Conservation (phyloP, 2,888 invertebrate species). For the Scotopteryx bipunctaria region DNA sequence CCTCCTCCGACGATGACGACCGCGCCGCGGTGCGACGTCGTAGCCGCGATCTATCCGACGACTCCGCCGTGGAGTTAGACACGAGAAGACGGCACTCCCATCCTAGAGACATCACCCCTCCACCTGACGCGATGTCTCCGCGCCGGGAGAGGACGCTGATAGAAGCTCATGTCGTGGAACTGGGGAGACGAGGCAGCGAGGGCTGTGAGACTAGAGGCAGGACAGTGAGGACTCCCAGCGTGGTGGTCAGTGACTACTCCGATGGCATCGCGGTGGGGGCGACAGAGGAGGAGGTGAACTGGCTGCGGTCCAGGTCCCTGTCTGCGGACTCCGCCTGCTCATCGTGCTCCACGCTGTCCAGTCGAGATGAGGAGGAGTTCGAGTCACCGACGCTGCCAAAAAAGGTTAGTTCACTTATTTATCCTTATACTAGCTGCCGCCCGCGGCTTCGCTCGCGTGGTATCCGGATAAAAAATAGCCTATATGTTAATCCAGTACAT, state of each 20-base stretch:
- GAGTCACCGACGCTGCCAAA: slow-evolving; percentile 73
- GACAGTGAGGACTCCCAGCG: slow-evolving; percentile 92
- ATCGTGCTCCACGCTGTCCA: slow-evolving; percentile 88
- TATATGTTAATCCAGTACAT: no score
- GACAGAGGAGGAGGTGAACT: slow-evolving; percentile 73
- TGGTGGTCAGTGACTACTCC: slow-evolving; percentile 94
- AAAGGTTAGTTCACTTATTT: slow-evolving; percentile 66
- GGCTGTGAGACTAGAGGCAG: slow-evolving; percentile 75
- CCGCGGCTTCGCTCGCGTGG: no score
- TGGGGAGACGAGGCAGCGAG: slow-evolving; percentile 78
- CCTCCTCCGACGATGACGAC: slow-evolving; percentile 78
- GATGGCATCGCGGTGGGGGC: slow-evolving; percentile 84
- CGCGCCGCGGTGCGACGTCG: slow-evolving; percentile 73
- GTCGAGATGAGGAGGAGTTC: slow-evolving; percentile 86
- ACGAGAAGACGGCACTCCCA: slow-evolving; percentile 75
- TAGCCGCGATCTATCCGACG: slow-evolving; percentile 77
- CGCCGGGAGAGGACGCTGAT: slow-evolving; percentile 70
- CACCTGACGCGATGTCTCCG: slow-evolving; percentile 70
- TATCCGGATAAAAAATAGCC: no score
- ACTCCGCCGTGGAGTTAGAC: slow-evolving; percentile 82
- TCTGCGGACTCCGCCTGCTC: slow-evolving; percentile 89
- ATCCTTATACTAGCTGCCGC: no score
- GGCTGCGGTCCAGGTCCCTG: slow-evolving; percentile 75
- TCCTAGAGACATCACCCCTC: slow-evolving; percentile 70
- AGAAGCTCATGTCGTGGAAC: slow-evolving; percentile 83